A percentile compares a stretch with the other conserved stretches of the same genome.
Conservation (phyloP, 1,140 invertebrate genomes). For the Achroia grisella region DNA sequence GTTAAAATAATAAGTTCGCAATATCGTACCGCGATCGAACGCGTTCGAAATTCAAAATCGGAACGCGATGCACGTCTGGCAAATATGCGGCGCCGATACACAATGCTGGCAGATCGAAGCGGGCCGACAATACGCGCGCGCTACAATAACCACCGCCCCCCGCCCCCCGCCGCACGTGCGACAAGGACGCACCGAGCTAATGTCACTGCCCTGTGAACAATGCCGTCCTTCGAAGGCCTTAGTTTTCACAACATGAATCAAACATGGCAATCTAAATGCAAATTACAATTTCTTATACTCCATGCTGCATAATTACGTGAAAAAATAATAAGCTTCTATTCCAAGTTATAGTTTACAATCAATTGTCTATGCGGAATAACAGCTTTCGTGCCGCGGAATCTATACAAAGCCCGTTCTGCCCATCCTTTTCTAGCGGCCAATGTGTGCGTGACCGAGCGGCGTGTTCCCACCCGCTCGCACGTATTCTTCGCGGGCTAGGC, state of each 20-base stretch:
- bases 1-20: constrained; percentile 36
- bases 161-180: constrained; percentile 47
- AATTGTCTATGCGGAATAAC: constrained; percentile 67
- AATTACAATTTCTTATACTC: background rate
- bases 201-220: constrained; percentile 70
- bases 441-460: constrained; percentile 43
- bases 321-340: constrained; percentile 31
- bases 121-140: constrained; percentile 66
- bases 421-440: constrained; percentile 57
- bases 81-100: constrained; percentile 45
- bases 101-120: constrained; percentile 70
- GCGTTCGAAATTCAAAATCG: constrained; percentile 23
- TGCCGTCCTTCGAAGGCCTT: constrained; percentile 44
- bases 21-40: constrained; percentile 34
- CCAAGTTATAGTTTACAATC: constrained; percentile 45
- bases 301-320: background rate
- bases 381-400: constrained; percentile 51
- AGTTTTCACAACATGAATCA: constrained; percentile 26
- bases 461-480: constrained; percentile 32
- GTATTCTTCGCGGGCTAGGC: constrained; percentile 29
- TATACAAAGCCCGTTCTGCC: constrained; percentile 59
- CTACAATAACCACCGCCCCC: constrained; percentile 63
- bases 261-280: constrained; percentile 14
- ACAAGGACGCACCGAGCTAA: constrained; percentile 68
- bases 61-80: constrained; percentile 41